Base-by-base conservation (phyloP, 2,113 vertebrate species). In the Salvelinus sp. region DNA sequence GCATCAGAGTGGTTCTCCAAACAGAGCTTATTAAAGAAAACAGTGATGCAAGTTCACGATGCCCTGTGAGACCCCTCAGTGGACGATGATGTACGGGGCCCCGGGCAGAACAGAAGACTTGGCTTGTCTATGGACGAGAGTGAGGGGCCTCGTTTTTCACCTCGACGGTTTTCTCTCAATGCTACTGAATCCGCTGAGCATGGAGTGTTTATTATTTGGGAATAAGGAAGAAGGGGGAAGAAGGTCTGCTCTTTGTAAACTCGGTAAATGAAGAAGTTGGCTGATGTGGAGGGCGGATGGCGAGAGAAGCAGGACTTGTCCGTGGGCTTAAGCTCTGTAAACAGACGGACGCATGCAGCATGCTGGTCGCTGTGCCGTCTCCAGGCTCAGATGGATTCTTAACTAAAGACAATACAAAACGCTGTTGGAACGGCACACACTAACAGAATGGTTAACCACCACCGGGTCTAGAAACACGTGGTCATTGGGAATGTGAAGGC, bases 301-400 rank as follows among this genome's bases (percentile, higher is more conserved):
- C 4, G 64, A 66, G 67, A 73, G 85, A 81, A 77, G 85, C 76
- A 88, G 88, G 85, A 91, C 86, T 90, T 82, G 73, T 89, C 93
- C 79, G 9, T 72, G 86, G 88, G 89, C 90, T 95, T 93, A 87
- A 83, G 85, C 88, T 94, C 90, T 94, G 91, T 95, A 96, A 97
- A 96, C 94, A 95, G 93, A 92, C 88, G 92, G 90, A 84, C 86
- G 78, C 83, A 83, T 82, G 5, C 63, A 28, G 13, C 50, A 54
- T 54, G 65, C 81, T 75, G 86, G 89, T 86, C 90, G 87, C 87
- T 83, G 13, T 54, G 50, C 16, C 3, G 16, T 18, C 50, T 54
- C 50, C 69, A 90, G 85, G 88, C 87, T 79, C 79, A 87, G 88
- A 80, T 83, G 83, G 86, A 84, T 81, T 87, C 84, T 79, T 65